A percentile compares a stretch with the other conserved stretches of the same genome.
phyloP scores from a whole-genome alignment of 2,113 vertebrate genomes.

The Romanogobio albipinnatus region DNA sequence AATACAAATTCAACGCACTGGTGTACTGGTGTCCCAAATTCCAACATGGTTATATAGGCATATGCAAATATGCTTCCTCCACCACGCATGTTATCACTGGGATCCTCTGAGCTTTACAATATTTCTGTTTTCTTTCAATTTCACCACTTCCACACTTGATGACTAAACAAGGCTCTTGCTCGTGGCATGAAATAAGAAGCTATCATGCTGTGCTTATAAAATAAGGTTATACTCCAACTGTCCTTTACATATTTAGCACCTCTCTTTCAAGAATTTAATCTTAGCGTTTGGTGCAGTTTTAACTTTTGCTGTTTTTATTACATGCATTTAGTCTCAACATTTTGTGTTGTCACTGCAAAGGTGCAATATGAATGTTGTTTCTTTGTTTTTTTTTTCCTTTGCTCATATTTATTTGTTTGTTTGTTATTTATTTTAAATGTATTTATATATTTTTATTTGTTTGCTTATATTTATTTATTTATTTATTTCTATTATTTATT shows the following conservation, averaged over 20 bases:
- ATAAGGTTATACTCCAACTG: not conserved
- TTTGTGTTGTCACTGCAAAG: not conserved
- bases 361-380: not conserved
- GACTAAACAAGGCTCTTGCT: slow-evolving; percentile 22
- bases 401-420: too few relatives aligned
- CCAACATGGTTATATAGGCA: not conserved
- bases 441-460: too few relatives aligned
- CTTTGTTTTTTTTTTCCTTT: not conserved
- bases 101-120: not conserved
- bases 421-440: too few relatives aligned
- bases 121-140: slow-evolving; percentile 13
- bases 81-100: not conserved
- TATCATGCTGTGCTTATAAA: not conserved
- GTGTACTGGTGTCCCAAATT: not conserved
- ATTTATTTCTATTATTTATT: too few relatives aligned
- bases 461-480: too few relatives aligned
- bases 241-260: slow-evolving; percentile 2
- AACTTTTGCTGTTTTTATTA: not conserved
- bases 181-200: not conserved
- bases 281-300: not conserved
- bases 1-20: not conserved
- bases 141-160: slow-evolving; percentile 16
- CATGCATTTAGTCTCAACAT: not conserved
- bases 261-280: not conserved
- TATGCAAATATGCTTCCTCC: not conserved